Evolutionary conservation across 37 sponge, comb jelly and placozoan genomes (phyloP), one percentile per base, ranked within the genome.

Genomic region (Eunapius fragilis): DNA sequence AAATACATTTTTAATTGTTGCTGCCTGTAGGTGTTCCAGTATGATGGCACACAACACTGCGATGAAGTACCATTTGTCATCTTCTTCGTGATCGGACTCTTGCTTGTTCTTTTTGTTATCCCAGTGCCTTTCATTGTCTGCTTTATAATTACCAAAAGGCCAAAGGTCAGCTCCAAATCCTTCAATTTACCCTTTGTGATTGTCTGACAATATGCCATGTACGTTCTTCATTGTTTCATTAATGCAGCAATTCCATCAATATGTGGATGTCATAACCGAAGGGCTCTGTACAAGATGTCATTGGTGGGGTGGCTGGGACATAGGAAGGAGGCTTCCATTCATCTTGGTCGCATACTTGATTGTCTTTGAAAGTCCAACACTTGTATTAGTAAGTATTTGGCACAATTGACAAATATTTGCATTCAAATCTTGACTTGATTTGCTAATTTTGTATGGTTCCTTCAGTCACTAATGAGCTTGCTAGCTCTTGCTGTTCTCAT

Each of bases 301-400:
- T 0, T 90, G 91, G 94, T 93, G 84, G 81, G 94, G 94, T 68
- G 94, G 94, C 7, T 93, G 94, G 94, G 94, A 93, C 48, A 68
- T 93, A 24, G 94, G 85, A 28, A 70, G 94, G 28, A 69, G 94
- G 41, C 88, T 93, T 28, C 82, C 80, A 2, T 90, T 93, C 37
- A 85, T 93, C 37, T 10, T 90, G 47, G 84, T 93, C 4, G 45
- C 81, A 30, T 84, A 47, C 77, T 81, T 90, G n/a, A 45, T 83
- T 2, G 87, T 93, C 3, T 36, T 87, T 30, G 70, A 41, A 26
- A 32, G 88, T 28, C 94, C 94, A 23, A 90, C 94, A 31, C 75
- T 93, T 32, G 69, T 93, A 0, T 68, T 93, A 82, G 94, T 93
- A 45, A 84, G 94, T 77, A 32, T 0, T 17, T 34, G 68, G 23